phyloP scores from a whole-genome alignment of 37 sponge, comb jelly and placozoan species.

The Dysidea cf. avara region DNA sequence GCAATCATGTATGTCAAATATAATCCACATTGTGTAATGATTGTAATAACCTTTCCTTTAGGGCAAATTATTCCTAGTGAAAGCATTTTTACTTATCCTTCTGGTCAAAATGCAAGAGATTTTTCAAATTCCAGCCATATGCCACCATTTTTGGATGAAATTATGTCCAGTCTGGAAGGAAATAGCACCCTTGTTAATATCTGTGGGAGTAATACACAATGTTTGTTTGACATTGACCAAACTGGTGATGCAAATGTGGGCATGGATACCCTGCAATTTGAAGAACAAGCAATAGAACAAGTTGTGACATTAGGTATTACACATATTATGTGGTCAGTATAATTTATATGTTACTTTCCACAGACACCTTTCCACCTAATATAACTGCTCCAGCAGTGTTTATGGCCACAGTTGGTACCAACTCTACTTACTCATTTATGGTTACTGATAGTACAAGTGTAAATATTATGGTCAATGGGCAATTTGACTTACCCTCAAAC shows the following conservation, averaged over 20 bases:
- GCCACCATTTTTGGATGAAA: constrained; percentile 51
- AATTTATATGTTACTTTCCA: too few species aligned
- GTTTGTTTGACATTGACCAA: constrained; percentile 61
- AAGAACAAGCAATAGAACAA: background rate
- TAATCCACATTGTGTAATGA: too few species aligned
- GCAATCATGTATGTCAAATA: too few species aligned
- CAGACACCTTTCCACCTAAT: constrained; percentile 13
- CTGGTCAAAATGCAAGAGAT: constrained; percentile 2
- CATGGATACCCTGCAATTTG: constrained; percentile 10
- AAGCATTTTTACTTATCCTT: constrained; percentile 47
- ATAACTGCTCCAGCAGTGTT: background rate
- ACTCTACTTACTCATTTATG: background rate
- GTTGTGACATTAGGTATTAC: background rate
- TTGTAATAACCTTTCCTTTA: too few species aligned
- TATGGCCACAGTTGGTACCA: background rate
- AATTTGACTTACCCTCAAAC: background rate
- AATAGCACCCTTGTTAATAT: background rate
- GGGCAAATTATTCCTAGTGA: constrained; percentile 54
- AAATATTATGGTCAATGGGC: background rate
- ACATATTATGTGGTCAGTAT: background rate
- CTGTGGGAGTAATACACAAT: constrained; percentile 37
- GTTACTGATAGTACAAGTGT: background rate
- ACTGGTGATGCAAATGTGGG: constrained; percentile 49
- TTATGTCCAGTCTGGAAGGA: constrained; percentile 10
- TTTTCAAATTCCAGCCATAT: constrained; percentile 46